Base-by-base conservation (phyloP, 2,113 vertebrate genomes). In the Pipra filicauda region DNA sequence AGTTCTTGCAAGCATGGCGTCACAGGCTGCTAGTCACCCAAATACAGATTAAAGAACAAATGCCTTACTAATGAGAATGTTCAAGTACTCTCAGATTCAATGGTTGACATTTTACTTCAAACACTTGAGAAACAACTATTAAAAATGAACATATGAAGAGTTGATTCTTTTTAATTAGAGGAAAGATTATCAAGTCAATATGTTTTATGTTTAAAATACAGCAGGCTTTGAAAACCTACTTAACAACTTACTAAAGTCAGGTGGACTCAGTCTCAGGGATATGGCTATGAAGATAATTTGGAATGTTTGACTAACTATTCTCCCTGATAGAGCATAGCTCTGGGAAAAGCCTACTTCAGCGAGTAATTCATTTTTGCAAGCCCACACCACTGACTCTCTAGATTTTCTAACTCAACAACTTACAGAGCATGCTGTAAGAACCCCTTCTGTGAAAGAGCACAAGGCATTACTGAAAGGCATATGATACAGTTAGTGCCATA, bases 41-140 rank as follows among this genome's bases (percentile, higher is more conserved):
- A 85, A 91, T 22, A 93, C 14, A 92, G 46, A 92, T 55, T 73
- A 66, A 51, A 86, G 64, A 73, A 33, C n/a, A 94, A 93, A 88
- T 88, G 59, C 59, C 49, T 83, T 58, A 58, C 75, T 86, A 49
- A 85, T 30, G 37, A 55, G 51, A 85, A 66, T 15, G 14, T 46
- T 90, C 31, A 73, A 66, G 67, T 62, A 88, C 30, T 93, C 28
- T 35, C 78, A 65, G n/a, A 89, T 12, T 26, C 17, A 41, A 12
- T 1, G 5, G 58, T 3, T 37, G 26, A 22, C 18, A 44, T 37
- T 62, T 85, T 72, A 44, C 31, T 88, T 69, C 54, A 82, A 91
- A 44, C 37, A 73, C 58, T 76, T 76, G 44, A 70, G 64, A 85
- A 93, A 31, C 1, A 3, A 41, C 15, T 62, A n/a, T 11, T 72